A percentile compares a stretch with the other conserved stretches of the same genome.
phyloP scores from a whole-genome alignment of 2,888 invertebrate species.

The Choreutis nemorana region DNA sequence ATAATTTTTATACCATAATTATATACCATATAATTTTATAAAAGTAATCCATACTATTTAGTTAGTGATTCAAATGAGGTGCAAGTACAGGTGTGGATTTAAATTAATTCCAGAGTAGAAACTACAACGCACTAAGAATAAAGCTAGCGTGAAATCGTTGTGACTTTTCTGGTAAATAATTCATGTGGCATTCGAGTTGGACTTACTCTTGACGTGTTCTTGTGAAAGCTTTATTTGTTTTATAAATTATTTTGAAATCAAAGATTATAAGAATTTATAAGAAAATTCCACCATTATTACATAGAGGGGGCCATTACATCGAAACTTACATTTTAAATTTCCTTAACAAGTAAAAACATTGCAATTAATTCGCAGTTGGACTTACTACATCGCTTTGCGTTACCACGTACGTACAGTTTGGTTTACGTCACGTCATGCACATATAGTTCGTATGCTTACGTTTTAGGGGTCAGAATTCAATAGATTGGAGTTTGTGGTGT shows the following conservation, averaged over 20 bases:
- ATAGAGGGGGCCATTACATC: too few species aligned
- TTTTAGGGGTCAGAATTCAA: neutral
- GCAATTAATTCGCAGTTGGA: neutral
- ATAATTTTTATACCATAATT: too few species aligned
- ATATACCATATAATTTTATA: too few species aligned
- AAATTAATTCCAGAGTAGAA: slow-evolving; percentile 60
- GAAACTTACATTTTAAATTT: too few species aligned
- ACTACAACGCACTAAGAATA: slow-evolving; percentile 58
- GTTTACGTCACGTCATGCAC: neutral
- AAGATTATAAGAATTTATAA: too few species aligned
- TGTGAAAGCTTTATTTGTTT: slow-evolving; percentile 61
- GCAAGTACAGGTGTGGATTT: slow-evolving; percentile 34
- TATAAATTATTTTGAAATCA: too few species aligned
- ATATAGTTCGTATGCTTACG: neutral
- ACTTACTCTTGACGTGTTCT: slow-evolving; percentile 56
- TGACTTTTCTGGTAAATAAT: slow-evolving; percentile 67
- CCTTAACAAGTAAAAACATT: slow-evolving; percentile 1
- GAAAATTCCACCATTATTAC: too few species aligned
- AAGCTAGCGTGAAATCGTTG: slow-evolving; percentile 62
- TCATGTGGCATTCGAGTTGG: slow-evolving; percentile 59
- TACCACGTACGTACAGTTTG: neutral
- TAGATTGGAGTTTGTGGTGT: neutral
- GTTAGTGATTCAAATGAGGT: slow-evolving; percentile 24
- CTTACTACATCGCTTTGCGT: neutral
- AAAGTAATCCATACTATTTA: too few species aligned